phyloP scores from a whole-genome alignment of 2,888 invertebrate genomes.

The Ptilodon capucinus region DNA sequence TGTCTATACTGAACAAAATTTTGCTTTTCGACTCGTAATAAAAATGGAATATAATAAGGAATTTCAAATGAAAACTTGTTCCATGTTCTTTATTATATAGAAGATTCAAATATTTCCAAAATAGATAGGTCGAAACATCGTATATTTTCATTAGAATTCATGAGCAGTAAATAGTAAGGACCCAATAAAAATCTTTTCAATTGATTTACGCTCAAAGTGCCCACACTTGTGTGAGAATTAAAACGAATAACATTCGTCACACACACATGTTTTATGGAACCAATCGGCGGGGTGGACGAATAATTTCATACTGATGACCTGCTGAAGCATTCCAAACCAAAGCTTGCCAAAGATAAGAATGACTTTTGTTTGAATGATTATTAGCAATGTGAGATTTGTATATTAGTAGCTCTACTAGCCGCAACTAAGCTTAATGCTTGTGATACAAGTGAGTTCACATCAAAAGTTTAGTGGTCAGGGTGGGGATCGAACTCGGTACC shows the following conservation, averaged over 20 bases:
- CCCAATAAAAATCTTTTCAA: constrained; percentile 22
- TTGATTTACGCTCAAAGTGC: constrained; percentile 23
- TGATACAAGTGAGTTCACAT: no score
- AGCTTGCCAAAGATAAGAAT: neutral
- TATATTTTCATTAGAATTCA: constrained; percentile 19
- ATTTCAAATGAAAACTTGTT: no score
- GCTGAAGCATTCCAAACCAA: neutral
- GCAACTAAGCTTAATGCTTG: no score
- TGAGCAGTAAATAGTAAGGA: constrained; percentile 18
- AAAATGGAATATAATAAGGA: no score
- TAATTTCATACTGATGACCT: neutral
- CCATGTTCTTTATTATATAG: no score
- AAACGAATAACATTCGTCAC: constrained; percentile 41
- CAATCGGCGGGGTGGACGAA: neutral
- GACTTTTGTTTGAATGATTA: neutral
- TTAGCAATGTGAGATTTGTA: no score
- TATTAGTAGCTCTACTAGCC: no score
- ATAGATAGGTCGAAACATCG: neutral
- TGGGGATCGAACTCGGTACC: no score
- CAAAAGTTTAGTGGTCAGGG: no score
- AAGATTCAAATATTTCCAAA: no score
- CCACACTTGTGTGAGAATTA: constrained; percentile 32
- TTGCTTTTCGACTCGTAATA: no score
- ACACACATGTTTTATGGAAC: constrained; percentile 28
- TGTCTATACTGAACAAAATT: no score